phyloP scores from a whole-genome alignment of 2,113 vertebrate species.

The Synchiropus splendidus region DNA sequence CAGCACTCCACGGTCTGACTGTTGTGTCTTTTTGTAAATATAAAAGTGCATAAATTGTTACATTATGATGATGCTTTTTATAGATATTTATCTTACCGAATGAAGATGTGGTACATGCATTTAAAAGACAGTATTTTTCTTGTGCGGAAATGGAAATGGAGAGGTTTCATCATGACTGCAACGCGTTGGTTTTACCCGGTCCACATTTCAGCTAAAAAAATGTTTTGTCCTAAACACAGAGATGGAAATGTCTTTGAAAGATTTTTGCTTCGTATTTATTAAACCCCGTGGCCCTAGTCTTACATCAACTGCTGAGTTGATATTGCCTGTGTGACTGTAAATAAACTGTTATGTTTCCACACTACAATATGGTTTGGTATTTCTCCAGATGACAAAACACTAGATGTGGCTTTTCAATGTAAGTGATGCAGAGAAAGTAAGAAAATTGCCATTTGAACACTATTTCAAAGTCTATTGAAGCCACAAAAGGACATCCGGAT shows the following conservation, averaged over 20 bases:
- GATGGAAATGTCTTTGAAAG: constrained; percentile 4
- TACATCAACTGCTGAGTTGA: constrained; percentile 43
- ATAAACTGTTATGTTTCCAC: constrained; percentile 45
- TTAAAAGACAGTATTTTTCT: constrained; percentile 47
- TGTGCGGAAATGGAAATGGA: constrained; percentile 27
- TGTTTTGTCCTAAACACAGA: background rate
- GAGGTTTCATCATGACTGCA: constrained; percentile 10
- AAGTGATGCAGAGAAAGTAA: no score
- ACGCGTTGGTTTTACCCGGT: constrained; percentile 9
- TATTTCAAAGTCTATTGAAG: background rate
- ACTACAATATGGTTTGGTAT: no score
- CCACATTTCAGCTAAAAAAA: constrained; percentile 2
- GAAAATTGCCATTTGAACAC: no score
- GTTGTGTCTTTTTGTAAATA: constrained; percentile 52
- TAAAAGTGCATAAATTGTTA: constrained; percentile 47
- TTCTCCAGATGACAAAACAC: no score
- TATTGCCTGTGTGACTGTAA: constrained; percentile 60
- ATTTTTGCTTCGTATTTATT: constrained; percentile 63
- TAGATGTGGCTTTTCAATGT: constrained; percentile 16
- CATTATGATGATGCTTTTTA: constrained; percentile 28
- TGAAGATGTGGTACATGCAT: constrained; percentile 58
- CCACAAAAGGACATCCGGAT: constrained; percentile 53
- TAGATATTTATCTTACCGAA: constrained; percentile 26
- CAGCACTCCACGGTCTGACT: constrained; percentile 26
- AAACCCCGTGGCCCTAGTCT: constrained; percentile 34